Evolutionary conservation across 2,113 vertebrate genomes (phyloP).

Genomic region (Chrysochloris asiatica): DNA sequence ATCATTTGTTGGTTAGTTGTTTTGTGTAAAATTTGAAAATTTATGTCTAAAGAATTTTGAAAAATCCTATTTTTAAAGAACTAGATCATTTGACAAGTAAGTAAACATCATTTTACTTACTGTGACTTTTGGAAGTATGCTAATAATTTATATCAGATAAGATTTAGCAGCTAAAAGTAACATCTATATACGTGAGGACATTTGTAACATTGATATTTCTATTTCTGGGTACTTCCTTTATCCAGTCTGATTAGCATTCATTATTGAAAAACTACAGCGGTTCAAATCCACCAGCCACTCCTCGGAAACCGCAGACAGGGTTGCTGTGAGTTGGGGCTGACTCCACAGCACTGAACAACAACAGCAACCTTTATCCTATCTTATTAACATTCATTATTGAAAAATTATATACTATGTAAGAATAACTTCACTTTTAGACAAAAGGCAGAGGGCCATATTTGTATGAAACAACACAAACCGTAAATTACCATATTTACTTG

Average conservation of each 20-base stretch:
- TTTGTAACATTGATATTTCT: conserved; percentile 17
- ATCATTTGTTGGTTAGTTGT: not conserved
- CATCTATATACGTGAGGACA: not conserved
- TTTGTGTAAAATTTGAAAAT: conserved; percentile 22
- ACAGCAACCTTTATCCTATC: too few relatives aligned
- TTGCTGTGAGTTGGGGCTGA: too few relatives aligned
- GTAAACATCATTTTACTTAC: not conserved
- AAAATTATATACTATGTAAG: conserved; percentile 3
- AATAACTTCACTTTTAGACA: conserved; percentile 54
- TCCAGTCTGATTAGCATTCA: conserved; percentile 34
- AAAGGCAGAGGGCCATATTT: conserved; percentile 28
- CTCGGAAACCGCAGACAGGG: too few relatives aligned
- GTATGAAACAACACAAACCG: conserved; percentile 43
- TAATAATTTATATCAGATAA: not conserved
- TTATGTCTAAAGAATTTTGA: not conserved
- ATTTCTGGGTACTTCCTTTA: not conserved
- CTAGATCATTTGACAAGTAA: not conserved
- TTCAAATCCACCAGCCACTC: too few relatives aligned
- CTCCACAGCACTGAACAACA: too few relatives aligned
- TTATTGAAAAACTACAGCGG: conserved; percentile 46
- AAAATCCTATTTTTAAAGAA: not conserved
- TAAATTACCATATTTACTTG: conserved; percentile 75
- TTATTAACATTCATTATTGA: conserved; percentile 48
- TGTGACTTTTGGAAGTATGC: conserved; percentile 1
- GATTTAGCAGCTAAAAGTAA: not conserved